Conservation (phyloP, 2,888 invertebrate species). For the Parthenolecanium corni region DNA sequence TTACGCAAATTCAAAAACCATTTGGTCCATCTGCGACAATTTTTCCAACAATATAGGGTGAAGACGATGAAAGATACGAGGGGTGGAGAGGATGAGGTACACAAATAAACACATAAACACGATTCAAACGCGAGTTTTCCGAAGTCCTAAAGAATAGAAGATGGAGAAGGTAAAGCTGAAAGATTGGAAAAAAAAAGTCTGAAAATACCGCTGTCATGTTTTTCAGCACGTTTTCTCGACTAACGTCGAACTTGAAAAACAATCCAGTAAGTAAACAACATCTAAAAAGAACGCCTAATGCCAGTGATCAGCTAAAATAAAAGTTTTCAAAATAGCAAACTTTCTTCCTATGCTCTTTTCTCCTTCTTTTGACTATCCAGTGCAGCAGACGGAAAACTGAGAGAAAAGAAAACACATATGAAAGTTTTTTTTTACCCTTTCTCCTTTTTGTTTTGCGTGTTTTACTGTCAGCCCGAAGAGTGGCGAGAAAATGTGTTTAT, state of each 20-base stretch:
- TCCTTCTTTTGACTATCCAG: background rate
- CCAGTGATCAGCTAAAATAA: constrained; percentile 22
- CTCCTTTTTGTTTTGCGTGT: no score
- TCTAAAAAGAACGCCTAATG: constrained; percentile 20
- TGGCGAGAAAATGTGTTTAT: no score
- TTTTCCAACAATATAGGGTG: no score
- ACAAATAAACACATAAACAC: no score
- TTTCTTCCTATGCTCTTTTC: background rate
- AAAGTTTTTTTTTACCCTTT: no score
- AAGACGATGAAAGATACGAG: no score
- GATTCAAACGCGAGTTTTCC: no score
- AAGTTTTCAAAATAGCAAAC: constrained; percentile 18
- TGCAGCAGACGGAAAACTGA: no score
- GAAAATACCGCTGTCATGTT: constrained; percentile 14
- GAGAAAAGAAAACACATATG: no score
- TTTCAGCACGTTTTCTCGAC: constrained; percentile 12
- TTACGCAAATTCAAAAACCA: constrained; percentile 2
- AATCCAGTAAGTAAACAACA: constrained; percentile 19
- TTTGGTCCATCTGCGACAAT: no score
- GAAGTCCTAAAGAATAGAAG: background rate
- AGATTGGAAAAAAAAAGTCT: background rate
- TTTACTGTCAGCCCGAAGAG: no score
- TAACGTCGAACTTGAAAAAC: constrained; percentile 9
- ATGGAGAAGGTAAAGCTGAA: background rate
- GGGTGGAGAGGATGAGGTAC: no score